These are phyloP conservation scores for Planococcus citri DNA, from an alignment of 1,140 invertebrate genomes.

Conservation along the genomic window DNA sequence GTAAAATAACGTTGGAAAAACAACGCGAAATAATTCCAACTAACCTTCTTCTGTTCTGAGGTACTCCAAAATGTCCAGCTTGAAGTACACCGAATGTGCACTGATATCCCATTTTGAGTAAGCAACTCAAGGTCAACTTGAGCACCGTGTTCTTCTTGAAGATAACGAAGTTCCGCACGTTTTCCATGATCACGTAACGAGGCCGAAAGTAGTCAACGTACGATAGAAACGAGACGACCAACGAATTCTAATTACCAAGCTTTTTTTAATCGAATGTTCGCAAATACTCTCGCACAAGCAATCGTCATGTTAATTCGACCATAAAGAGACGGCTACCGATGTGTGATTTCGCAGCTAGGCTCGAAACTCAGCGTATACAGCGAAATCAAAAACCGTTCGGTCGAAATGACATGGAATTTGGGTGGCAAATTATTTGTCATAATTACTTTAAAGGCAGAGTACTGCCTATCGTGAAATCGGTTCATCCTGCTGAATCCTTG, in stretches of 20 bases:
- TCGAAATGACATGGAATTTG: too few species aligned
- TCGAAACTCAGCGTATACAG: too few species aligned
- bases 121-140: slow-evolving; percentile 62
- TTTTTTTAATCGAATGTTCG: too few species aligned
- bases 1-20: background rate
- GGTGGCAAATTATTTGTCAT: too few species aligned
- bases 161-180: slow-evolving; percentile 73
- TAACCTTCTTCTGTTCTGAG: slow-evolving; percentile 64
- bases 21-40: background rate
- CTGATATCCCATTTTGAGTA: slow-evolving; percentile 77
- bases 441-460: slow-evolving; percentile 63
- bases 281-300: too few species aligned
- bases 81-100: slow-evolving; percentile 75
- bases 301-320: too few species aligned
- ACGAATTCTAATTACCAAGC: slow-evolving; percentile 58
- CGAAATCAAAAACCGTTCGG: too few species aligned
- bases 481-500: slow-evolving; percentile 88
- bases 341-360: too few species aligned
- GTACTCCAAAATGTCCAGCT: slow-evolving; percentile 74
- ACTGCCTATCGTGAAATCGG: slow-evolving; percentile 73
- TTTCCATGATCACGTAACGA: slow-evolving; percentile 73
- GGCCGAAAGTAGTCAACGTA: slow-evolving; percentile 80
- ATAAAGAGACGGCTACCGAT: too few species aligned
- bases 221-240: slow-evolving; percentile 70
- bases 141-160: slow-evolving; percentile 69